Evolutionary conservation across 2,797 vertebrate genomes (phyloP).

Genomic region (Manis pentadactyla): DNA sequence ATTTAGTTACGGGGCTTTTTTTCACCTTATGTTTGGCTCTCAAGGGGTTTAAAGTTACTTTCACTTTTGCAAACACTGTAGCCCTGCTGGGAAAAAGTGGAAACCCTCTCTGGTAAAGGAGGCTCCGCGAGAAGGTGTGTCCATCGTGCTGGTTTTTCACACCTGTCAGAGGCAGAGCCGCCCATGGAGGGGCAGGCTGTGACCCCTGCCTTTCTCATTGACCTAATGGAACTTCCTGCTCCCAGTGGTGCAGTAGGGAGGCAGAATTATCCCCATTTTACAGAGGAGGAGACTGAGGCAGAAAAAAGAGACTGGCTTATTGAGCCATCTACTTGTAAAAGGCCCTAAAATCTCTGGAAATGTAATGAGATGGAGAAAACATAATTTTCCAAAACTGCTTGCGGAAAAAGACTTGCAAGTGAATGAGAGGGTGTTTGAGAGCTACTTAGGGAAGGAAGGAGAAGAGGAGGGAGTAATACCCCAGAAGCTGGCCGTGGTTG

Average conservation of each 20-base stretch:
- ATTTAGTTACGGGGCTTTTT: conserved; percentile 41
- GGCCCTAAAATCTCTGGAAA: not conserved
- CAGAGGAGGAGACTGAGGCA: not conserved
- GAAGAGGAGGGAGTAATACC: not conserved
- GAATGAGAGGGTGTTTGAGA: not conserved
- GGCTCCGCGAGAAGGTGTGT: not conserved
- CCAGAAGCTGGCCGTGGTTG: no score
- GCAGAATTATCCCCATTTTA: not conserved
- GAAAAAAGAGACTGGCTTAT: not conserved
- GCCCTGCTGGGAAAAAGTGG: not conserved
- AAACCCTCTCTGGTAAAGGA: not conserved
- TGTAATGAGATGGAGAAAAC: not conserved
- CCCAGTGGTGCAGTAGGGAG: not conserved
- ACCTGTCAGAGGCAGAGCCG: no score
- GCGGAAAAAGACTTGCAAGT: not conserved
- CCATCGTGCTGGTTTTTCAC: not conserved
- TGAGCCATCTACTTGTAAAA: not conserved
- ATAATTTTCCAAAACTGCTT: not conserved
- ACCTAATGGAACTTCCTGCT: not conserved
- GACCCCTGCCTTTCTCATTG: not conserved
- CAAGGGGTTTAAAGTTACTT: conserved; percentile 80
- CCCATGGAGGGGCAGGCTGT: not conserved
- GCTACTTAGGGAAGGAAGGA: not conserved
- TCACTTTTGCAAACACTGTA: conserved; percentile 69
- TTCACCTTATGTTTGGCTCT: conserved; percentile 64